Evolutionary conservation across 2,888 invertebrate genomes (phyloP).

Genomic region (Idaea biselata): DNA sequence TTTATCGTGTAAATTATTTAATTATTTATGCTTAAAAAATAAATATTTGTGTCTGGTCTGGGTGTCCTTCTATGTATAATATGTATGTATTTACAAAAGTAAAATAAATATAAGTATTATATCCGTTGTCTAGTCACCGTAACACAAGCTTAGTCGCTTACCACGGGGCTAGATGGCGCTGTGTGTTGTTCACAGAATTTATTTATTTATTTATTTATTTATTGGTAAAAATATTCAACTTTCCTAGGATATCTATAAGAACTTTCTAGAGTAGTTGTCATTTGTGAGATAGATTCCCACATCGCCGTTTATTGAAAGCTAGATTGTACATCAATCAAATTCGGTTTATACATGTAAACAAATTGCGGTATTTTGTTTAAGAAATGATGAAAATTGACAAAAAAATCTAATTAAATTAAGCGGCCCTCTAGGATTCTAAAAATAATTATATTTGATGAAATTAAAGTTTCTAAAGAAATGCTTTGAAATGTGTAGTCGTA

Average conservation of each 20-base stretch:
- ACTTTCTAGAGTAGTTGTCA: conserved; percentile 56
- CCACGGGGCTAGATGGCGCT: too few species aligned
- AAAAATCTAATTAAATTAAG: neutral
- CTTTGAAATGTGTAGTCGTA: neutral
- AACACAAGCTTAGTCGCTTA: too few species aligned
- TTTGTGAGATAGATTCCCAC: conserved; percentile 55
- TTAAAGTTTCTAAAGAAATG: neutral
- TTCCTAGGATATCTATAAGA: neutral
- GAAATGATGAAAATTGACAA: neutral
- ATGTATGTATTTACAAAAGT: too few species aligned
- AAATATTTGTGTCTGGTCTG: too few species aligned
- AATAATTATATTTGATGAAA: neutral
- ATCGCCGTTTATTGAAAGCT: neutral
- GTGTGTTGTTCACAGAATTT: too few species aligned
- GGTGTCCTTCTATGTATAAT: too few species aligned
- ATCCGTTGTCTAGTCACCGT: too few species aligned
- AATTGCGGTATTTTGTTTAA: neutral
- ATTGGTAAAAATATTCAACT: neutral
- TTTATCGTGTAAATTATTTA: too few species aligned
- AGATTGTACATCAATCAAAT: neutral
- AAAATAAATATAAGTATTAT: too few species aligned
- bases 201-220: neutral
- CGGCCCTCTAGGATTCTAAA: neutral
- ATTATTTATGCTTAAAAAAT: neutral
- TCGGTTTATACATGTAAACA: neutral